Base-by-base conservation (phyloP, 2,113 vertebrate genomes). In the Oreamnos americanus region DNA sequence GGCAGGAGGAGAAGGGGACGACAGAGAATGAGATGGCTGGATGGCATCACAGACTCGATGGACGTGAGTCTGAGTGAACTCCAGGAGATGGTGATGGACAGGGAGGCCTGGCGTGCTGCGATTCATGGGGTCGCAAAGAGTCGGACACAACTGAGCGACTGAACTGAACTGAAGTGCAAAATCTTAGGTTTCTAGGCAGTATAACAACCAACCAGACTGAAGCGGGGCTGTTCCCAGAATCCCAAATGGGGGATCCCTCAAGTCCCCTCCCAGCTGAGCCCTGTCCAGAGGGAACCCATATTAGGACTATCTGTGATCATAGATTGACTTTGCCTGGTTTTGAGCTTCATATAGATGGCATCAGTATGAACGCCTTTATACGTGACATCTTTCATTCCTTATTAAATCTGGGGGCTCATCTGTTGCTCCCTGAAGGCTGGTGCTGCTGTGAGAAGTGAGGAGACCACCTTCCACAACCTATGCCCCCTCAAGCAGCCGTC, bases 221-320 rank as follows among this genome's bases (percentile, higher is more conserved):
- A 19, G 57, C 6, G 26, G 17, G n/a, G 36, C 45, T 62, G 4
- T 67, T 62, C 10, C 47, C 49, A 49, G 78, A 47, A 49, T 23
- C 23, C 47, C 25, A 11, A 17, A 4, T 12, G 49, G 12, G 8
- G 28, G 43, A n/a, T 30, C 12, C 78, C 49, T 67, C 11, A 0
- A 36, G 76, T 49, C 58, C 49, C 76, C 39, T 58, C 49, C 30
- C 23, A 26, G 26, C 43, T 25, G 30, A 1, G 7, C 28, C 78
- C 16, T 33, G 11, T 45, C 21, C 11, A 30, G 11, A 10, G 64
- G 23, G 16, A 58, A 76, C 64, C 3, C 16, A 5, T 4, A 15
- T 45, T 26, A 39, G 10, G 30, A 49, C 49, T 30, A 39, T 49
- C 39, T 39, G 0, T 49, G 26, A 39, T 25, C 87, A 58, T 9